Evolutionary conservation across 2,888 invertebrate species (phyloP).

Genomic region (Eutolmus rufibarbis): DNA sequence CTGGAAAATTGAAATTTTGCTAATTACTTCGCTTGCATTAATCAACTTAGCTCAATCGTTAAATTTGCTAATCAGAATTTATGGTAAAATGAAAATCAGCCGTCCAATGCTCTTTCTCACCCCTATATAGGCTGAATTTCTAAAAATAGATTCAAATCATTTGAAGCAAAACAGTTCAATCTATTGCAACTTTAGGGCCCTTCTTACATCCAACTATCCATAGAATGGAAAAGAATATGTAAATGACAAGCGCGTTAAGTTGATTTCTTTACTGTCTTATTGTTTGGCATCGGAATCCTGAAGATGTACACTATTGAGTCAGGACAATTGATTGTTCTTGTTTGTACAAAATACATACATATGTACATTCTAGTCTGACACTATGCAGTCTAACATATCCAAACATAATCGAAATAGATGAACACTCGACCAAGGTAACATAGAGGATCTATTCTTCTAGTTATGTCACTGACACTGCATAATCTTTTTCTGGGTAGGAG

Average conservation of each 20-base stretch:
- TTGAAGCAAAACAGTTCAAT: not conserved
- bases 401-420: not conserved
- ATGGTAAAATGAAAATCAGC: not conserved
- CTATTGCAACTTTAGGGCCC: not conserved
- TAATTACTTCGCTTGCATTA: not conserved
- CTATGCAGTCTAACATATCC: not conserved
- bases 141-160: not conserved
- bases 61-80: not conserved
- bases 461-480: not conserved
- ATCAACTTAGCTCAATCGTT: not conserved
- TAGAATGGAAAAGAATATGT: not conserved
- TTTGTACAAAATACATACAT: not conserved
- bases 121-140: not conserved
- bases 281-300: not conserved
- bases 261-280: not conserved
- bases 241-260: not conserved
- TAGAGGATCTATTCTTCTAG: not conserved
- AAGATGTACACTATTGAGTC: not conserved
- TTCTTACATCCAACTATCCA: not conserved
- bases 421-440: not conserved
- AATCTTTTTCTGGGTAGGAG: not conserved
- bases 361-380: not conserved
- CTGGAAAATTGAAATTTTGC: not conserved
- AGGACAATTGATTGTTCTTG: constrained; percentile 20
- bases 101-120: not conserved